Conservation (phyloP, 1,140 invertebrate genomes). For the Aricia agestis region DNA sequence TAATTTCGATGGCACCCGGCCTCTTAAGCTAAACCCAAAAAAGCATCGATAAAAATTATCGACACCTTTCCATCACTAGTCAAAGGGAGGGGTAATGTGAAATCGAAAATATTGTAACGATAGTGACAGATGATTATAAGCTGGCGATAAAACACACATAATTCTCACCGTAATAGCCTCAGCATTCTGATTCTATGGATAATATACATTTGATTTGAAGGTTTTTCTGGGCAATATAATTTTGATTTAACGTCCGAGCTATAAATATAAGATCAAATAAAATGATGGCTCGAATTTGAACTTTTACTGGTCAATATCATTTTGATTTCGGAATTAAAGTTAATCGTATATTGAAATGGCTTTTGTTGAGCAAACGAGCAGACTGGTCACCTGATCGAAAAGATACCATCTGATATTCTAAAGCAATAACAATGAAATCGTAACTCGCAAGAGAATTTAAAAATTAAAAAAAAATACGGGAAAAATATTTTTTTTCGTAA, state of each 20-base stretch:
- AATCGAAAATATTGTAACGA: constrained; percentile 74
- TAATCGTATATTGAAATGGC: not conserved
- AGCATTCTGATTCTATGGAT: constrained; percentile 17
- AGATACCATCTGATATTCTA: no score
- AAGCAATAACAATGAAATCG: no score
- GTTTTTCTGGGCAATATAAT: not conserved
- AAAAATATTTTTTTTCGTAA: no score
- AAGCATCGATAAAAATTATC: constrained; percentile 26
- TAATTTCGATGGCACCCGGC: no score
- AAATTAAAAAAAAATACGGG: no score
- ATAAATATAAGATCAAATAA: constrained; percentile 8
- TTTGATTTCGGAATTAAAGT: not conserved
- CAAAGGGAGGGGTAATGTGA: constrained; percentile 51
- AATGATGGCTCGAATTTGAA: not conserved
- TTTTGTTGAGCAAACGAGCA: not conserved
- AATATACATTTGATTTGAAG: not conserved
- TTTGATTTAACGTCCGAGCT: constrained; percentile 13
- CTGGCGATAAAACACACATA: constrained; percentile 75
- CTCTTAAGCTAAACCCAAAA: not conserved
- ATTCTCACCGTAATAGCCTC: constrained; percentile 64
- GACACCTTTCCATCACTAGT: constrained; percentile 44
- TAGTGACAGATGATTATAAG: constrained; percentile 76
- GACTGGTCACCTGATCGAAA: not conserved
- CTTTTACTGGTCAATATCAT: not conserved
- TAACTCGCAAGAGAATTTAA: no score